Evolutionary conservation across 2,888 invertebrate genomes (phyloP).

Genomic region (Lampropteryx suffumata): DNA sequence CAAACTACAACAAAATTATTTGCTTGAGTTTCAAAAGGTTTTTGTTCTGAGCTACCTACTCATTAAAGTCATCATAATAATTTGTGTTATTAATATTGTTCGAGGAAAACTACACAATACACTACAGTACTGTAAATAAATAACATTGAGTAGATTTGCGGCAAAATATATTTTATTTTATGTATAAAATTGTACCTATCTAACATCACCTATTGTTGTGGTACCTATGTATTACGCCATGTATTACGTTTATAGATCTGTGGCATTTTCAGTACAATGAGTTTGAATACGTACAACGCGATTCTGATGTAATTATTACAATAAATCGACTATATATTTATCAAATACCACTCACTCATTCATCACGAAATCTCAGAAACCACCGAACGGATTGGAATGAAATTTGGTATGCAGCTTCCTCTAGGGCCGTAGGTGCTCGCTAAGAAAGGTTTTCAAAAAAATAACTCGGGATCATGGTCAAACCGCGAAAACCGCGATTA

Average conservation of each 20-base stretch:
- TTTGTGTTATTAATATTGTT: conserved; percentile 11
- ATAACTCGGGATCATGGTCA: no score
- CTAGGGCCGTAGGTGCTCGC: no score
- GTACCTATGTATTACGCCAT: conserved; percentile 1
- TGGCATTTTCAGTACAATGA: conserved; percentile 4
- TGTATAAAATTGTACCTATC: conserved; percentile 6
- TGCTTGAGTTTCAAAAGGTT: no score
- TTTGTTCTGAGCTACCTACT: background rate
- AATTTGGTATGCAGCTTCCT: no score
- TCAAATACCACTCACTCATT: no score
- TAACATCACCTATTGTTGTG: conserved; percentile 7
- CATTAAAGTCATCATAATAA: conserved; percentile 3
- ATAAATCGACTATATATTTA: no score
- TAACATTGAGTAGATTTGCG: conserved; percentile 11
- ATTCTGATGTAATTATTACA: background rate
- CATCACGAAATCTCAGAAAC: no score
- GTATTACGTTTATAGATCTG: background rate
- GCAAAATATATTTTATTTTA: conserved; percentile 4
- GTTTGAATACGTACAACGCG: background rate
- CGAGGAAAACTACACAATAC: conserved; percentile 8
- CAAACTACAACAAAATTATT: no score
- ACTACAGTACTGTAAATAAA: background rate
- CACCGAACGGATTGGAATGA: no score
- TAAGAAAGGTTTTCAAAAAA: no score
- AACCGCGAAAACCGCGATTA: no score